These are phyloP conservation scores for silkworm (Bombyx mori) DNA, from an alignment of 1,140 invertebrate species.

Conservation along the genomic window DNA sequence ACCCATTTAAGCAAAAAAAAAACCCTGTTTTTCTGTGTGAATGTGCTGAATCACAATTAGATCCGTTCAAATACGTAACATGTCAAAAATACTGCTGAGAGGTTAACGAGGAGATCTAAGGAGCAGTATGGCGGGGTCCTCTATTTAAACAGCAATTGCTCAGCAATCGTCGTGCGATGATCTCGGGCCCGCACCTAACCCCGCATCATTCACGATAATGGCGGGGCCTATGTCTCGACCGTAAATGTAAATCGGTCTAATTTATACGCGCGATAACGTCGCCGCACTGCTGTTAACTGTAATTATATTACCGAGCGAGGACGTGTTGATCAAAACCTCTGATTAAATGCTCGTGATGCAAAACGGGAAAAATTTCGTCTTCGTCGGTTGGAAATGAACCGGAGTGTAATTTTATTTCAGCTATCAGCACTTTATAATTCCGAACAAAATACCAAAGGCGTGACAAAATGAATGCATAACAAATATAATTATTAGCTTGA, in stretches of 20 bases:
- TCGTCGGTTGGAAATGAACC: constrained; percentile 7
- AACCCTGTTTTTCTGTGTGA: no score
- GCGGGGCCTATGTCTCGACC: constrained; percentile 52
- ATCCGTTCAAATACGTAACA: no score
- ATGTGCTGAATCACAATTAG: no score
- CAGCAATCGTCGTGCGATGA: constrained; percentile 28
- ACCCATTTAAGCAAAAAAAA: no score
- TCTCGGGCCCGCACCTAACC: constrained; percentile 50
- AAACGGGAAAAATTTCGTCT: constrained; percentile 41
- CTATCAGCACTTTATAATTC: neutral
- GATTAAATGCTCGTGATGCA: constrained; percentile 55
- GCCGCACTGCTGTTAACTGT: constrained; percentile 66
- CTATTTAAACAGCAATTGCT: constrained; percentile 12
- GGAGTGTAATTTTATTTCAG: constrained; percentile 12
- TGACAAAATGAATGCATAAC: neutral
- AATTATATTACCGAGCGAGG: constrained; percentile 68
- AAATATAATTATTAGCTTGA: no score
- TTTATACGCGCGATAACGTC: constrained; percentile 69
- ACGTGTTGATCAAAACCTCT: constrained; percentile 67
- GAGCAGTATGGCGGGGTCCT: constrained; percentile 4
- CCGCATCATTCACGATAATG: constrained; percentile 63
- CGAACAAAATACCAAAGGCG: neutral
- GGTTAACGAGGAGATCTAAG: neutral
- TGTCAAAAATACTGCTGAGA: no score
- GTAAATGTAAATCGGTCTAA: constrained; percentile 69